Evolutionary conservation across 1,140 invertebrate genomes (phyloP), one percentile per base, ranked within the genome.

Genomic region (Cherax quadricarinatus): DNA sequence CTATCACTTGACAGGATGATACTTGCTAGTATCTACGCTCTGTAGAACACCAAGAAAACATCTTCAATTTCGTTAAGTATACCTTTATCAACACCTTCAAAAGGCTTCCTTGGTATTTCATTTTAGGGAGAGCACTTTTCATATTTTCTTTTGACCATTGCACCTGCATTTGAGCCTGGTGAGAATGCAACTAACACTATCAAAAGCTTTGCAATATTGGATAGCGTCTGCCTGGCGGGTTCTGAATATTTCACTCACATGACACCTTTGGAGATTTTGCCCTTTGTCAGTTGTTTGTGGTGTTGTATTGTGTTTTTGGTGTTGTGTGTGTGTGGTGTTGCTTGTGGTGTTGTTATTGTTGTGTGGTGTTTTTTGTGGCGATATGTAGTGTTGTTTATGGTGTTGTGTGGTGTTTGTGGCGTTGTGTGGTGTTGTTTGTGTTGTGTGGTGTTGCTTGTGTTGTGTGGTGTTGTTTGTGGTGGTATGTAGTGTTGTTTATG

Each of bases 171-270:
- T 75, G 70, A 30, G 24, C 70, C n/a, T 24, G 70, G 70, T 75
- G 70, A 75, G 70, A 75, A 75, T 75, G 24, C 70, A 30, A 30
- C n/a, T 75, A 75, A 75, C 70, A n/a, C n/a, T 75, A 75, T 75
- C 70, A 75, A 75, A 75, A 75, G 70, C 70, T 75, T 75, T 75
- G 70, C 70, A 75, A 75, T 75, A 75, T 75, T 75, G 70, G 70
- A 75, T 75, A 30, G n/a, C 70, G 70, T 75, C 70, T 75, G 70
- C 70, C 30, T 75, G 70, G 70, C 70, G 70, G 70, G 24, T 30
- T 75, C 21, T 75, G 70, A 75, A 75, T 75, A 75, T 75, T 75
- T 75, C n/a, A 30, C 70, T 30, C 24, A n/a, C 9, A 9, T 24
- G 70, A 75, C 70, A 30, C 16, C 70, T 75, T 75, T 75, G 70